phyloP scores from a whole-genome alignment of 2,888 invertebrate genomes.

The Coelinius sp. region DNA sequence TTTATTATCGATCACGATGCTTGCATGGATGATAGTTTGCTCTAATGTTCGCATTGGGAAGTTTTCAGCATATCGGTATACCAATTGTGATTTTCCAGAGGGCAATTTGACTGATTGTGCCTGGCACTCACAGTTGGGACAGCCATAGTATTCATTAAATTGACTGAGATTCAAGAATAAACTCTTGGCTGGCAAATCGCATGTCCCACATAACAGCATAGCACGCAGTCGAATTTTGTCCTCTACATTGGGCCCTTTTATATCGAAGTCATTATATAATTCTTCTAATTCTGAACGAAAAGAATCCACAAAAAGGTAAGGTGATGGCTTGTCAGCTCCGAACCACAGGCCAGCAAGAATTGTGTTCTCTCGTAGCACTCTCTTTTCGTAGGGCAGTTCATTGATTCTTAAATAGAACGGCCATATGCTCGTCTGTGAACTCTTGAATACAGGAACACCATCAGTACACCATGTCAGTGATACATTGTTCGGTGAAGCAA shows the following conservation, averaged over 20 bases:
- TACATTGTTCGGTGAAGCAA: constrained; percentile 9
- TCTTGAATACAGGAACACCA: constrained; percentile 29
- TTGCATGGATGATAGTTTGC: neutral
- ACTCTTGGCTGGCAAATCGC: constrained; percentile 42
- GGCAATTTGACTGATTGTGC: constrained; percentile 25
- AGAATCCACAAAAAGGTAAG: constrained; percentile 14
- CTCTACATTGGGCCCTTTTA: neutral
- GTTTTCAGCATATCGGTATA: constrained; percentile 31
- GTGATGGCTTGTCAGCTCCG: constrained; percentile 17
- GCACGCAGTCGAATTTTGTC: neutral
- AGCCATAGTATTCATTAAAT: constrained; percentile 40
- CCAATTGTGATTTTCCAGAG: constrained; percentile 25
- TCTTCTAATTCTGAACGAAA: neutral
- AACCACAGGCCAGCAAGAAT: constrained; percentile 29
- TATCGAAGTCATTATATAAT: neutral
- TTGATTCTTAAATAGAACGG: constrained; percentile 31
- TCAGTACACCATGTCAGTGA: constrained; percentile 32
- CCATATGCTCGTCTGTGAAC: constrained; percentile 27
- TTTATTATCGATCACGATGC: neutral
- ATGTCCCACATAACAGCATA: constrained; percentile 36
- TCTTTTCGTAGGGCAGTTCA: constrained; percentile 31
- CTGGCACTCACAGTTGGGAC: constrained; percentile 34
- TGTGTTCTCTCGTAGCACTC: constrained; percentile 22
- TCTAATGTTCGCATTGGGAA: constrained; percentile 26
- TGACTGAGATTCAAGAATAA: constrained; percentile 38